These are phyloP conservation scores for Trissolcus basalis DNA, from an alignment of 1,140 invertebrate species.

Conservation along the genomic window DNA sequence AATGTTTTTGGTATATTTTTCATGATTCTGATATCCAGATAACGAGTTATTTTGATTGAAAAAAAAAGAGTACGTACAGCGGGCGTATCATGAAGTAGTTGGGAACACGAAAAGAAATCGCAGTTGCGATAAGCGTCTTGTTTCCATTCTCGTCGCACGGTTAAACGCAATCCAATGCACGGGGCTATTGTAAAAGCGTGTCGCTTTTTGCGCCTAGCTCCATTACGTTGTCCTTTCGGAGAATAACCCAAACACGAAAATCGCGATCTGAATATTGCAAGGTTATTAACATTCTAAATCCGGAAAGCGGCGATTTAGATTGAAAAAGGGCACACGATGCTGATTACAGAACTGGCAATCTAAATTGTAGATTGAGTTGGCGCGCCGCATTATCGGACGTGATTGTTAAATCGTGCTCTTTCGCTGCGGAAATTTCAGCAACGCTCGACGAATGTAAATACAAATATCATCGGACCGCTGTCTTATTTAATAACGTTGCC, in stretches of 20 bases:
- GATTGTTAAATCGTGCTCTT: conserved; percentile 39
- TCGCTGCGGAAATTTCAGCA: neutral
- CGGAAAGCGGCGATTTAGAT: conserved; percentile 15
- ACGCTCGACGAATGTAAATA: neutral
- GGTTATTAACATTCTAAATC: conserved; percentile 40
- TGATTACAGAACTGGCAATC: conserved; percentile 43
- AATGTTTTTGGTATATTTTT: no score
- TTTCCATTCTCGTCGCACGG: conserved; percentile 22
- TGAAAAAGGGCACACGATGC: conserved; percentile 24
- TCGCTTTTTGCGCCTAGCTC: conserved; percentile 28
- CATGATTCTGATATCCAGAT: no score
- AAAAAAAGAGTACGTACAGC: no score
- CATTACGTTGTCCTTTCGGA: conserved; percentile 16
- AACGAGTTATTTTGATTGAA: no score
- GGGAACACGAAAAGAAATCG: neutral
- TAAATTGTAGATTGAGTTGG: conserved; percentile 29
- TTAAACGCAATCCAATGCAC: conserved; percentile 30
- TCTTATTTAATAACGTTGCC: conserved; percentile 46
- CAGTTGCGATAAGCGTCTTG: conserved; percentile 15
- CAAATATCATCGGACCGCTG: neutral
- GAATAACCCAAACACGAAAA: conserved; percentile 32
- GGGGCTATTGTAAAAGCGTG: conserved; percentile 16
- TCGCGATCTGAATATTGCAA: conserved; percentile 44
- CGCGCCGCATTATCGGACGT: conserved; percentile 14
- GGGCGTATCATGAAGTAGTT: no score